phyloP scores from a whole-genome alignment of 2,113 vertebrate genomes.

The Ia io region DNA sequence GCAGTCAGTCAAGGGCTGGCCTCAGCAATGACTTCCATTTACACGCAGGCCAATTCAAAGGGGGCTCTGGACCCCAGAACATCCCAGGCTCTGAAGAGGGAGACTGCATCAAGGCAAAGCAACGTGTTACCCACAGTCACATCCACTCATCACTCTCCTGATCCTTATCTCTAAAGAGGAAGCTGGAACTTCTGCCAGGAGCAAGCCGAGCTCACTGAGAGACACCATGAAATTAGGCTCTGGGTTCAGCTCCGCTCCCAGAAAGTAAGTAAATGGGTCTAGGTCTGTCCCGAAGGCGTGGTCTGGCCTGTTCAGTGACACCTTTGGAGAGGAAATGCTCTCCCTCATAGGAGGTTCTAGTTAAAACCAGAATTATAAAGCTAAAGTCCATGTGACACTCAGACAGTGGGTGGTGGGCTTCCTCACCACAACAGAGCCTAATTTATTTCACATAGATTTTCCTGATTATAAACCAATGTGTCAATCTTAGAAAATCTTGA shows the following conservation, averaged over 20 bases:
- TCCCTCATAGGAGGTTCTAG: background rate
- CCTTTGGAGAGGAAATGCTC: background rate
- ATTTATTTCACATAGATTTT: background rate
- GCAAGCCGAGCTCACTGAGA: background rate
- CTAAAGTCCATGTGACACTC: background rate
- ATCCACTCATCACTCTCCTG: background rate
- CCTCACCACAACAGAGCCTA: background rate
- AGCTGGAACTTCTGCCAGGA: background rate
- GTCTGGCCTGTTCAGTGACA: background rate
- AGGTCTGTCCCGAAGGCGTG: accelerated
- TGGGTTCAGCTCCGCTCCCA: background rate
- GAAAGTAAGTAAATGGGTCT: background rate
- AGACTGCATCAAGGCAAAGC: background rate
- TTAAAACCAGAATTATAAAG: background rate
- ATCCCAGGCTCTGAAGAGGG: background rate
- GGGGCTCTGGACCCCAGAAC: background rate
- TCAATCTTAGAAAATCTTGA: background rate
- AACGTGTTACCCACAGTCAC: background rate
- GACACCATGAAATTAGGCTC: background rate
- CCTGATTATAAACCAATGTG: background rate
- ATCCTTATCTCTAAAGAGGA: background rate
- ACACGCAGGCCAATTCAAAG: background rate
- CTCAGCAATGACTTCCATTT: background rate
- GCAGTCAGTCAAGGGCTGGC: background rate
- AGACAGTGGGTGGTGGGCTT: background rate